Base-by-base conservation (phyloP, 2,888 invertebrate genomes). In the Caenorhabditis sinica region DNA sequence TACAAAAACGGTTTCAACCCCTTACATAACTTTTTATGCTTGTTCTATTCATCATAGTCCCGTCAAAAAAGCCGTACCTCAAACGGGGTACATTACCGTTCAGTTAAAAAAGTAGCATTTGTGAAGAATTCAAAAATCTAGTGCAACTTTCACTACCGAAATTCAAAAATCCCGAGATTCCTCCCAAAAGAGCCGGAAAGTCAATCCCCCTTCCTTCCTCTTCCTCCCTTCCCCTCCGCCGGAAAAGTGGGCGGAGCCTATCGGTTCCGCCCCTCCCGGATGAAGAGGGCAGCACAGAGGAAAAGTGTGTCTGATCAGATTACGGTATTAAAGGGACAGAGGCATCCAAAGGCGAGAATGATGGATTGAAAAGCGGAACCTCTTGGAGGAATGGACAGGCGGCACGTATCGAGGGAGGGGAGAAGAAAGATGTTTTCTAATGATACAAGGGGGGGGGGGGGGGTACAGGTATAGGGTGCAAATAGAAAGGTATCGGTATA, bases 251-350 rank as follows among this genome's bases (percentile, higher is more conserved):
- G 68, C 36, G 66, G 75, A 56, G 65, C n/a, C 58, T 51, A 40
- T 30, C n/a, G 28, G 68, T 23, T 68, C 68, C 51, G 51, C 68
- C 68, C 20, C 25, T 56, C 56, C 72, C 60, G 73, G 73, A 58
- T 58, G 61, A 53, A 9, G 33, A 13, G 33, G 33, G 33, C 4
- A 36, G 33, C 5, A 36, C 5, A 36, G 5, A 9, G 33, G 9
- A 36, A 51, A 66, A 28, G 69, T 43, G 51, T 53, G 20, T 23
- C 56, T 23, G 60, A 72, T 72, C 80, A 72, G 80, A 80, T 80
- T 80, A 66, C 80, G 72, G 72, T 79, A 79, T 53, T 61, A 61
- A 73, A 60, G 72, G 60, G 58, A 53, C 68, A 69, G 51, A 13
- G 66, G 4, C 33, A 11, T 11, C n/a, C 33, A 53, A 28, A 25